Base-by-base conservation (phyloP, 2,797 vertebrate species). In the Delichon dasypus region DNA sequence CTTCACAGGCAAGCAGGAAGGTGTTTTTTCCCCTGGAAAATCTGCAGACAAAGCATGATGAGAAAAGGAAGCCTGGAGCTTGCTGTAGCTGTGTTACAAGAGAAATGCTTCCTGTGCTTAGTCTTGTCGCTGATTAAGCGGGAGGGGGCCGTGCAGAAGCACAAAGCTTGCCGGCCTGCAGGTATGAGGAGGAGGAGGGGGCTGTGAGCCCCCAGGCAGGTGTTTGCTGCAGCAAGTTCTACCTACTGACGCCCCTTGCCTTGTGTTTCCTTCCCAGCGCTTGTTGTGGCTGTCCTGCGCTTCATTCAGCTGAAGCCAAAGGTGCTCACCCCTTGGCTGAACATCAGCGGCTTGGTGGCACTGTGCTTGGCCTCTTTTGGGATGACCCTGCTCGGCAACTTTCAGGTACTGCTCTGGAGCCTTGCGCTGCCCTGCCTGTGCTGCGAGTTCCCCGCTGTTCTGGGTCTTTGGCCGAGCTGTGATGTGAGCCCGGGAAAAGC, bases 361-460 rank as follows among this genome's bases (percentile, higher is more conserved):
- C 96, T 99, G 70, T 98, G 98, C 55, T 38, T 98, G 53, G 97
- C 97, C 88, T 99, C 98, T 94, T 98, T 99, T 66, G 99, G 99
- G 64, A 98, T 99, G 99, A 99, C 99, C 5, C 96, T 99, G 2
- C 96, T 99, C 2, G 99, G 99, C 94, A 99, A 99, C 97, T 98
- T 99, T 90, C 99, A 99, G 99, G 99, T 99, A 98, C 77, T 91
- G 90, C 34, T 10, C 70, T 68, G 77, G 36, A n/a, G 86, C 86
- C 92, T 87, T 7, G 26, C 10, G 12, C n/a, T 1, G 2, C 75
- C 53, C 50, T 26, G 21, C 23, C 61, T 1, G 1, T 42, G 32
- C 4, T 21, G 14, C 1, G 47, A 81, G n/a, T 29, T 54, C 72
- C 18, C 47, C 11, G 48, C 85, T 71, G 64, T 71, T 18, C n/a